These are phyloP conservation scores for Morbakka virulenta DNA, from an alignment of 30 jellyfish, hydroid and myxozoan species.

Conservation along the genomic window DNA sequence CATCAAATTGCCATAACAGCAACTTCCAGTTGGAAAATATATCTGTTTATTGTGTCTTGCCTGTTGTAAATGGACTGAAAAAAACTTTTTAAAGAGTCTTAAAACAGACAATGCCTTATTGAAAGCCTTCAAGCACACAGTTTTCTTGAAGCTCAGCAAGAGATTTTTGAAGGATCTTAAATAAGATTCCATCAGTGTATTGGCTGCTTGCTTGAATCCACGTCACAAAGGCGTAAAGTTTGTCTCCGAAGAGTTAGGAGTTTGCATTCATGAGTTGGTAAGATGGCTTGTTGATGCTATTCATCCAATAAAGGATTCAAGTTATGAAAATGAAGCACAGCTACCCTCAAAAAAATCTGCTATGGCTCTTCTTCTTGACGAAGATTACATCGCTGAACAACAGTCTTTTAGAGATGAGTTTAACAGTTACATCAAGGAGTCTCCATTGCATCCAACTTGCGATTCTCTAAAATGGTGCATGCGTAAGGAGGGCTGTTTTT, in stretches of 20 bases:
- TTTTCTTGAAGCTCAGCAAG: not conserved
- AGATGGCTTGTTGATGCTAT: not conserved
- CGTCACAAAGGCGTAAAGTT: conserved; percentile 15
- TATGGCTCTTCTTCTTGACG: conserved; percentile 41
- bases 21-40: conserved; percentile 24
- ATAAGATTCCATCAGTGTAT: conserved; percentile 11
- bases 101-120: conserved; percentile 2
- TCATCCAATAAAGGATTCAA: not conserved
- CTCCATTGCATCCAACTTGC: conserved; percentile 35
- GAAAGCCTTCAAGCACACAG: conserved; percentile 7
- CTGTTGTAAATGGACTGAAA: conserved; percentile 37
- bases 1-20: conserved; percentile 37
- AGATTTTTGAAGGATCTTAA: conserved; percentile 3
- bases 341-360: conserved; percentile 43
- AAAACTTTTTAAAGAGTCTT: conserved; percentile 1
- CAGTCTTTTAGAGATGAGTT: conserved; percentile 36
- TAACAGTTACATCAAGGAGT: conserved; percentile 25
- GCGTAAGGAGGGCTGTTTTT: conserved; percentile 9
- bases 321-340: not conserved
- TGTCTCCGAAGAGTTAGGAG: not conserved
- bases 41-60: conserved; percentile 29
- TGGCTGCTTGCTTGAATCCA: not conserved
- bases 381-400: conserved; percentile 30
- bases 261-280: conserved; percentile 25
- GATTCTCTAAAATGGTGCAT: conserved; percentile 42